Evolutionary conservation across 2,888 invertebrate species (phyloP), one percentile per base, ranked within the genome.

Genomic region (Brenthis hecate): DNA sequence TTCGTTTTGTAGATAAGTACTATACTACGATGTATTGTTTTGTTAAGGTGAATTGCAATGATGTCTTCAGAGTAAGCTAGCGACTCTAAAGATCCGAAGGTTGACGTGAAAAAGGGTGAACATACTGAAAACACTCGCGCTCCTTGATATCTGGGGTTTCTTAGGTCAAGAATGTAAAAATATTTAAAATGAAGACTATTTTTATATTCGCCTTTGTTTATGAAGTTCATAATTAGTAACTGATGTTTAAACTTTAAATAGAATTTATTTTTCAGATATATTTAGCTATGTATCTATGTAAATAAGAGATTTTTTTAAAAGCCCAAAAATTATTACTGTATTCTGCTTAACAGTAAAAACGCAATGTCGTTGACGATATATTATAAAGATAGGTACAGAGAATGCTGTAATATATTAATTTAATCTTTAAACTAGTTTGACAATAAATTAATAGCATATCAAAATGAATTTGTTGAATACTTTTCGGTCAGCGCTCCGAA

Each of bases 51-150:
- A 78, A 77, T 76, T 74, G 73, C 70, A 79, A 79, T 80, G 79
- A 81, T 82, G 80, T 83, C 81, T 84, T 84, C 83, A 74, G 79
- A 80, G 83, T 85, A 83, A 83, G 81, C 81, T 83, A 83, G 79
- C 79, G 84, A 83, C 82, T 83, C 79, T 80, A 75, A 85, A 8
- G 6, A 36, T 1, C 6, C 8, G 36, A 8, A 88, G 85, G 87
- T 86, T 87, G 83, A 73, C 71, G 78, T 76, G 78, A 23, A 71
- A 73, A 77, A 80, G 80, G 88, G 88, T 89, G 82, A 87, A 85
- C 82, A 85, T 78, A 88, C 89, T 77, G 83, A 81, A 53, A 48
- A 57, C 54, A 62, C 62, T 43, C 8, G 51, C 62, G 51, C 36
- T 36, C 60, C 23, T 62, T 62, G 19, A 83, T 85, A 81, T 81